Evolutionary conservation across 2,888 invertebrate genomes (phyloP), one percentile per base, ranked within the genome.

Genomic region (Plusia festucae): DNA sequence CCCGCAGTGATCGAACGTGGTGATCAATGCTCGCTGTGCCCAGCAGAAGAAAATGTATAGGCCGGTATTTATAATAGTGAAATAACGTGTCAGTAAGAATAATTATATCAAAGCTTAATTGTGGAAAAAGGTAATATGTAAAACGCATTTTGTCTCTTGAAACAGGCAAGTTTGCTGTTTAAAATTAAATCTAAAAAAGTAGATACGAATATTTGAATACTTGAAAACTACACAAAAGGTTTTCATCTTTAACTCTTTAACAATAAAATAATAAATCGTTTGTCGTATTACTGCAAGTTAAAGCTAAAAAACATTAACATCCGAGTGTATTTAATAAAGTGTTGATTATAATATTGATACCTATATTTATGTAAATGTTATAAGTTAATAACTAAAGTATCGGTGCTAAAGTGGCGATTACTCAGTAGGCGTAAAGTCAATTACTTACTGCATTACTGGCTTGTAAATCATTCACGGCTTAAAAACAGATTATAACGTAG

Each of bases 371-470:
- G 52, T 52, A 6, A 52, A 52, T 52, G 22, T 52, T 24, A 52
- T 49, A 20, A 49, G 9, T 18, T 49, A 49, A 49, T 22, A 24
- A 46, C 46, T 22, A 46, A 59, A 24, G 0, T 44, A 22, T 16
- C 68, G 73, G 69, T 68, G 68, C 57, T 64, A 58, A 64, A 68
- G 69, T 20, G 64, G 73, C 64, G n/a, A 52, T 57, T 30, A 30
- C 27, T 27, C 5, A 55, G 54, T 63, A 68, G 32, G 60, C 53
- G 27, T 63, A 9, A 62, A 68, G 53, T 53, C 2, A 32, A 58
- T 65, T 3, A 60, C 58, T 71, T 61, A 49, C 51, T 52, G 32
- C 53, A 40, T 55, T 22, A 52, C 22, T 53, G 20, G 30, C 24
- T 66, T 49, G 44, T 20, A 55, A 24, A 61, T 54, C 15, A 55